phyloP scores from a whole-genome alignment of 2,888 invertebrate genomes.

The Drosophila gaucha region DNA sequence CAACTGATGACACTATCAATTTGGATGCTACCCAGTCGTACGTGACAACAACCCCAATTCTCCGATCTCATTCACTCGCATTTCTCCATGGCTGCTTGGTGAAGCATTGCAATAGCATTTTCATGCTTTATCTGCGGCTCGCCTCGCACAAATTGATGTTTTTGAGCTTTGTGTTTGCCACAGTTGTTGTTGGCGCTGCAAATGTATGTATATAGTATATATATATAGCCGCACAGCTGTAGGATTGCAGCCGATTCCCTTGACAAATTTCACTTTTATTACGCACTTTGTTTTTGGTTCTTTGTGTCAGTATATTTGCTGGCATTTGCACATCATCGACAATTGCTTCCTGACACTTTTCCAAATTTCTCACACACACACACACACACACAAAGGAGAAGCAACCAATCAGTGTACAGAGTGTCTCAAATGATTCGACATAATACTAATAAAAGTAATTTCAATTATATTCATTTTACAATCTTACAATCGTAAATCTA shows the following conservation, averaged over 20 bases:
- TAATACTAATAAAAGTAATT: not conserved
- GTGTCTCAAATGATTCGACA: not conserved
- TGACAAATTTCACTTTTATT: slow-evolving; percentile 72
- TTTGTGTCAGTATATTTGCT: slow-evolving; percentile 21
- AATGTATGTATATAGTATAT: no score
- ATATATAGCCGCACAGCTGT: slow-evolving; percentile 21
- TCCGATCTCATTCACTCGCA: not conserved
- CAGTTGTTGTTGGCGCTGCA: slow-evolving; percentile 8
- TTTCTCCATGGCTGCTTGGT: slow-evolving; percentile 7
- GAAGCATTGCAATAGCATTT: slow-evolving; percentile 68
- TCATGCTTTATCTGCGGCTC: slow-evolving; percentile 68
- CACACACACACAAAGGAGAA: not conserved
- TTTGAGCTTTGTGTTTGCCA: slow-evolving; percentile 12
- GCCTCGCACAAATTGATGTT: slow-evolving; percentile 65
- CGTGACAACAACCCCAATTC: slow-evolving; percentile 4
- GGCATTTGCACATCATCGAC: slow-evolving; percentile 60
- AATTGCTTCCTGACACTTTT: slow-evolving; percentile 11
- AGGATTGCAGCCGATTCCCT: slow-evolving; percentile 69
- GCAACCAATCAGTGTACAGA: not conserved
- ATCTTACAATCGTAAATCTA: slow-evolving; percentile 1
- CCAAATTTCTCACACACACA: not conserved
- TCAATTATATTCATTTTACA: slow-evolving; percentile 4
- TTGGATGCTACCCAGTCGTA: slow-evolving; percentile 39
- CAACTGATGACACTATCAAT: slow-evolving; percentile 76
- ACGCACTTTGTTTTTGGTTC: slow-evolving; percentile 36